phyloP scores from a whole-genome alignment of 1,140 invertebrate genomes.

The Trichonephila clavata region DNA sequence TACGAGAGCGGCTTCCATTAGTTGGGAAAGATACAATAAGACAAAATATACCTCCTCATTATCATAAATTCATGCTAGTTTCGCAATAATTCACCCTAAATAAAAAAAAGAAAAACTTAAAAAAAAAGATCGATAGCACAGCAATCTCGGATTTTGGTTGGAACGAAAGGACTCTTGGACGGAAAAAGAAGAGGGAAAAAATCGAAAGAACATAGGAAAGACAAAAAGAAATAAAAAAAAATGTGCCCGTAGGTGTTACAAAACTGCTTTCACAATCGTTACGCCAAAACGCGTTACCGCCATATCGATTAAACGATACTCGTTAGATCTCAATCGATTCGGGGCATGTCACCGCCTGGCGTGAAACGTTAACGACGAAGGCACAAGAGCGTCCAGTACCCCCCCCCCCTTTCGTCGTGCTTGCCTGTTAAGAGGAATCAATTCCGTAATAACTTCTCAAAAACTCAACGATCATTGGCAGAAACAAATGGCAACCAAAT shows the following conservation, averaged over 20 bases:
- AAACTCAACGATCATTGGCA: constrained; percentile 69
- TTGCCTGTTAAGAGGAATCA: constrained; percentile 69
- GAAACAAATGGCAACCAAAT: constrained; percentile 72
- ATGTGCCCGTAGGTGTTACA: constrained; percentile 66
- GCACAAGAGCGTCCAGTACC: neutral
- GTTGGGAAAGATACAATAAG: constrained; percentile 36
- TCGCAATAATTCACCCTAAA: constrained; percentile 43
- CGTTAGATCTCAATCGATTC: constrained; percentile 73
- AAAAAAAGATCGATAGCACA: neutral
- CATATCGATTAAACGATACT: constrained; percentile 73
- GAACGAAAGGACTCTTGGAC: neutral
- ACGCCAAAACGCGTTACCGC: constrained; percentile 55
- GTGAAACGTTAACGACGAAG: constrained; percentile 67
- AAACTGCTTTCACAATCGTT: constrained; percentile 70
- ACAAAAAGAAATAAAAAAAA: constrained; percentile 6
- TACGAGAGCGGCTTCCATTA: constrained; percentile 23
- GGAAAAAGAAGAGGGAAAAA: neutral
- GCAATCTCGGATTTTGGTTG: neutral
- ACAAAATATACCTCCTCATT: constrained; percentile 59
- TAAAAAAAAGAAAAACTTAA: no score
- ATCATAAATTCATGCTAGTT: constrained; percentile 61
- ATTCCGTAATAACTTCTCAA: constrained; percentile 71
- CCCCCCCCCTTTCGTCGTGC: neutral
- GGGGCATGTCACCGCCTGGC: constrained; percentile 66
- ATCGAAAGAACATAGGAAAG: neutral